Evolutionary conservation across 2,113 vertebrate species (phyloP).

Genomic region (Gulo gulo): DNA sequence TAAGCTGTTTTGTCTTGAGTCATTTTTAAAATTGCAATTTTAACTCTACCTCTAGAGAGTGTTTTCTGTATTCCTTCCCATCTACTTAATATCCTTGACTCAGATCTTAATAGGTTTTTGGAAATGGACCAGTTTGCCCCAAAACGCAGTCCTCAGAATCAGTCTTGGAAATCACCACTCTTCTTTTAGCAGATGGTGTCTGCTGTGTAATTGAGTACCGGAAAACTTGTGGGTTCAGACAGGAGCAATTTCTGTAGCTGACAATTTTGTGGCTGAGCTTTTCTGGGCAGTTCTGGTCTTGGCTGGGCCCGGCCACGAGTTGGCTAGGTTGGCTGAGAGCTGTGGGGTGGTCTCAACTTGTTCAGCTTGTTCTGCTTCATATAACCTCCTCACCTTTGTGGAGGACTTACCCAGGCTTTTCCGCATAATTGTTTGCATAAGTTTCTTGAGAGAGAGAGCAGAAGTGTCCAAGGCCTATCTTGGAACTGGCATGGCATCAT

Average conservation of each 20-base stretch:
- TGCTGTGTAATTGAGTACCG: not conserved
- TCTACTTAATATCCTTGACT: not conserved
- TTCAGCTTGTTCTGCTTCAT: not conserved
- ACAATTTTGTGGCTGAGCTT: not conserved
- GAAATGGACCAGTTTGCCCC: not conserved
- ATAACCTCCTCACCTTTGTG: not conserved
- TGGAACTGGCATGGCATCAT: not conserved
- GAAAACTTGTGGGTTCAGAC: not conserved
- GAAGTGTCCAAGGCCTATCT: not conserved
- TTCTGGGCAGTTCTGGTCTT: not conserved
- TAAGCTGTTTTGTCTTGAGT: not conserved
- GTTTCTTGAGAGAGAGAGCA: not conserved
- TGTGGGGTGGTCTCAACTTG: accelerated
- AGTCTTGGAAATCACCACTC: not conserved
- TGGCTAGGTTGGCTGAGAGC: not conserved
- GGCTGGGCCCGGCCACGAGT: not conserved
- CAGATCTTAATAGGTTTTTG: not conserved
- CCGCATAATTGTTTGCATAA: not conserved
- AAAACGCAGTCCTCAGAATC: not conserved
- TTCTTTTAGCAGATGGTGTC: not conserved
- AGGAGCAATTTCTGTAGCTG: not conserved
- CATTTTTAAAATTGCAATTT: not conserved
- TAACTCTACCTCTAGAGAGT: not conserved
- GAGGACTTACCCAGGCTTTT: not conserved
- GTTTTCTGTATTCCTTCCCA: not conserved